Conservation (phyloP, 2,888 invertebrate genomes). For the Acrobeloides nanus region DNA sequence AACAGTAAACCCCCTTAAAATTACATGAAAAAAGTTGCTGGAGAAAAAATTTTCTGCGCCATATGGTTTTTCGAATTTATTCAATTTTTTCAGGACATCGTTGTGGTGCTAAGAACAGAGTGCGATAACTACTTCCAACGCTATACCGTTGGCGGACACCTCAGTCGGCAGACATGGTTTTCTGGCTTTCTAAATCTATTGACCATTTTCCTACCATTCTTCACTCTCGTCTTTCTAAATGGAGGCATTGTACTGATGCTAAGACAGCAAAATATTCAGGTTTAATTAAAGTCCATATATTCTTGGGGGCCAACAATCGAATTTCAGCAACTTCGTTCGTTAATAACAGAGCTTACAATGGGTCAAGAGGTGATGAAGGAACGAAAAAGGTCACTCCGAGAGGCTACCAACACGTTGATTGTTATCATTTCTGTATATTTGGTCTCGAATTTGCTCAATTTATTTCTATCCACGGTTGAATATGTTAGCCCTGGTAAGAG, state of each 20-base stretch:
- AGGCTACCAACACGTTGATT: conserved; percentile 44
- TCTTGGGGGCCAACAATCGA: background rate
- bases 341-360: conserved; percentile 50
- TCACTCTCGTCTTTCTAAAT: conserved; percentile 48
- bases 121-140: conserved; percentile 18
- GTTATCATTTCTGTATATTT: conserved; percentile 50
- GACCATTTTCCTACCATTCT: conserved; percentile 44
- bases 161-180: conserved; percentile 19
- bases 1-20: too few species aligned
- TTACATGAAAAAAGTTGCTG: background rate
- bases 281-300: conserved; percentile 2
- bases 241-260: conserved; percentile 51
- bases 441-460: conserved; percentile 42
- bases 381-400: conserved; percentile 34
- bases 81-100: conserved; percentile 24
- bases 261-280: conserved; percentile 46
- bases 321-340: conserved; percentile 43
- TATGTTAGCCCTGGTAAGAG: conserved; percentile 41
- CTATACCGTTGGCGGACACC: conserved; percentile 21
- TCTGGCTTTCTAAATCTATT: conserved; percentile 22
- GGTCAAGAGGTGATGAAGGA: conserved; percentile 49
- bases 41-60: background rate
- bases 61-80: conserved; percentile 3
- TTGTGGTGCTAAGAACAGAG: conserved; percentile 16
- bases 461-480: conserved; percentile 42